Evolutionary conservation across 1,140 invertebrate genomes (phyloP).

Genomic region (Drosophila mayri): DNA sequence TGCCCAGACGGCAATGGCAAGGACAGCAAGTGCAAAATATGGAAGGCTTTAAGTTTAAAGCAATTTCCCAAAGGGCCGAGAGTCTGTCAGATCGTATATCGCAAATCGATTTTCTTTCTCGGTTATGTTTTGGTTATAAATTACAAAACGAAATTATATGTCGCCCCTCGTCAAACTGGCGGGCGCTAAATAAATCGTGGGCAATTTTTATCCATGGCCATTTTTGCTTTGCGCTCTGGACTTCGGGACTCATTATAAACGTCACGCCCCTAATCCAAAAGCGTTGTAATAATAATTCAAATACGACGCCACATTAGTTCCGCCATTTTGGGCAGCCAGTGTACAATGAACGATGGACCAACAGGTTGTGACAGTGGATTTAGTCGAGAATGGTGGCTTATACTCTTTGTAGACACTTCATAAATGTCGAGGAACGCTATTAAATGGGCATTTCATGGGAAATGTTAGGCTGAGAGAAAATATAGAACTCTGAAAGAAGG

Average conservation of each 20-base stretch:
- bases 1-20: slow-evolving; percentile 14
- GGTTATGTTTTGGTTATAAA: slow-evolving; percentile 55
- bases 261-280: slow-evolving; percentile 40
- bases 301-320: slow-evolving; percentile 77
- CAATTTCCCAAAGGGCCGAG: slow-evolving; percentile 5
- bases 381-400: slow-evolving; percentile 16
- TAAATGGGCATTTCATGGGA: slow-evolving; percentile 56
- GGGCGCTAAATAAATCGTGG: slow-evolving; percentile 51
- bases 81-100: slow-evolving; percentile 31
- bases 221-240: slow-evolving; percentile 37
- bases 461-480: slow-evolving; percentile 50
- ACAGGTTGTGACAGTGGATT: slow-evolving; percentile 71
- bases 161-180: slow-evolving; percentile 59
- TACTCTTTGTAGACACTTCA: slow-evolving; percentile 59
- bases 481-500: neutral
- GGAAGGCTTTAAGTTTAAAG: slow-evolving; percentile 40
- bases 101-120: slow-evolving; percentile 58
- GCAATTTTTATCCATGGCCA: slow-evolving; percentile 52
- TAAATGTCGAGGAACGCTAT: slow-evolving; percentile 57
- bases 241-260: slow-evolving; percentile 12
- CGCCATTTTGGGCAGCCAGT: slow-evolving; percentile 66
- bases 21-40: slow-evolving; percentile 51
- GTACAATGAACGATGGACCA: slow-evolving; percentile 61
- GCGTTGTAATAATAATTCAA: slow-evolving; percentile 76
- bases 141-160: slow-evolving; percentile 59